Base-by-base conservation (phyloP, 1,140 invertebrate genomes). In the Drosophila jambulina region DNA sequence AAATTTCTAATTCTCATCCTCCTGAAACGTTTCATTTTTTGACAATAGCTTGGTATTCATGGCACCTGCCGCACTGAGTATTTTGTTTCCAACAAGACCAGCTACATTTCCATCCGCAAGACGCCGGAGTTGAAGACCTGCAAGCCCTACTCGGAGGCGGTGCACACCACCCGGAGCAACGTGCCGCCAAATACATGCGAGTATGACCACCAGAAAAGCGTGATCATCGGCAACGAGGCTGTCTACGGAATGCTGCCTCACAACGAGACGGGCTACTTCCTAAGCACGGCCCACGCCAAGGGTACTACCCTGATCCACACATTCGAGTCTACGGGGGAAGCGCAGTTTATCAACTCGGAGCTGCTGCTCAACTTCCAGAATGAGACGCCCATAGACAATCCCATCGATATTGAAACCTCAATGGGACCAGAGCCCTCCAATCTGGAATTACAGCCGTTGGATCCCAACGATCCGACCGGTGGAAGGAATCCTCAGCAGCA, bases 301-400 rank as follows among this genome's bases (percentile, higher is more conserved):
- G 91, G 92, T 27, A 91, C 84, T 13, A 91, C 91, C 8, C 53
- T 93, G 17, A 80, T 93, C 45, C 92, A 93, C 45, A 93, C 92
- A 13, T 93, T 93, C 29, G 92, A 93, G 58, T 93, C 92, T 1
- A 93, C 92, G 10, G 92, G 92, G 6, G 92, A 93, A 57, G 91
- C 92, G 1, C 92, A 93, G 53, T 91, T 70, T 32, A 91, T 93
- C 4, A 91, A 86, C 60, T 93, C 92, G 15, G 92, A 93, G 77
- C 43, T 93, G 17, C 27, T 85, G 43, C 78, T 93, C 0, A 93
- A 91, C 45, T 93, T 93, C 34, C 64, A 79, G 8, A 87, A 81
- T 36, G 92, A 93, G 75, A 75, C 86, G 0, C 53, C 77, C 7
- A 88, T 93, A 19, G 88, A 91, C 40, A 93, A 92, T 69, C 60